A percentile compares a stretch with the other conserved stretches of the same genome.
Conservation (phyloP, 2,888 invertebrate species). For the Drosophila robusta region DNA sequence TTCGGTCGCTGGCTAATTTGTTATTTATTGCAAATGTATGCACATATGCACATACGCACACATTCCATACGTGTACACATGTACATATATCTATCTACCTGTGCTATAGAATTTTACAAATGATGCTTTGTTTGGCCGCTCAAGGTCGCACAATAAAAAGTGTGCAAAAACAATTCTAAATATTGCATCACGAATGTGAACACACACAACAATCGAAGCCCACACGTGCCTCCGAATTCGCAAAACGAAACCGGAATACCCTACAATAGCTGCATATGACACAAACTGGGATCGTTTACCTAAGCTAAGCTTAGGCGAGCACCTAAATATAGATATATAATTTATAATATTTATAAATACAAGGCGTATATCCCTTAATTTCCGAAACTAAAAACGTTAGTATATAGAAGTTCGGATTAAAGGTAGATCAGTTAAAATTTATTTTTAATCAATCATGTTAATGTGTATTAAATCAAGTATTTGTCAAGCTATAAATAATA, state of each 20-base stretch:
- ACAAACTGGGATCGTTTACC: no score
- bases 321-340: no score
- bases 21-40: slow-evolving; percentile 54
- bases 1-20: slow-evolving; percentile 27
- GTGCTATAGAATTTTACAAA: slow-evolving; percentile 51
- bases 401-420: no score
- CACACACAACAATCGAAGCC: slow-evolving; percentile 15
- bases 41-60: slow-evolving; percentile 5
- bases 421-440: no score
- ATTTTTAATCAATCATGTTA: no score
- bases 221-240: not conserved
- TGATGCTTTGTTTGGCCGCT: slow-evolving; percentile 64
- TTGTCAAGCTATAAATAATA: no score
- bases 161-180: slow-evolving; percentile 60
- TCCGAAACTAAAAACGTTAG: no score
- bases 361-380: not conserved
- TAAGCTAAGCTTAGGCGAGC: no score
- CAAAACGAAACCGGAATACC: slow-evolving; percentile 12
- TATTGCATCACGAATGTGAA: slow-evolving; percentile 66
- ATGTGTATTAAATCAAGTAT: no score
- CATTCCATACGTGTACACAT: not conserved
- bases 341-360: not conserved
- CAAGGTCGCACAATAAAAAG: slow-evolving; percentile 64
- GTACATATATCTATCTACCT: not conserved
- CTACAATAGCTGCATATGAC: not conserved